These are phyloP conservation scores for Phocoena phocoena DNA, from an alignment of 2,113 vertebrate species.

Conservation along the genomic window DNA sequence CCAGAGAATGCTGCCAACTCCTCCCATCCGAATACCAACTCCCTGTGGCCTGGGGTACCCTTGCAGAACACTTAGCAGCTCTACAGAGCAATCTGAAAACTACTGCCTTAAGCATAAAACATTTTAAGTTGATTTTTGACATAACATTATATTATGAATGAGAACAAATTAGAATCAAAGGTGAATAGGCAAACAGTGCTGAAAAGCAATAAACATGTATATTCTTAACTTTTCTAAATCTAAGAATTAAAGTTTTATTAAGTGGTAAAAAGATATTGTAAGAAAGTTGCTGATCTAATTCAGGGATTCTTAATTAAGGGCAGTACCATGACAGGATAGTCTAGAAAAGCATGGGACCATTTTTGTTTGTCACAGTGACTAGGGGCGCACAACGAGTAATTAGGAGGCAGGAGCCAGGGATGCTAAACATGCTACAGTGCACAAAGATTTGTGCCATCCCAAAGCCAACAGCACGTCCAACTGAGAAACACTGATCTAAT, in stretches of 20 bases:
- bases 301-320: not conserved
- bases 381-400: not conserved
- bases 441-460: not conserved
- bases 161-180: slow-evolving; percentile 16
- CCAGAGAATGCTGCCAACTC: not conserved
- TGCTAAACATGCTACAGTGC: not conserved
- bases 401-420: not conserved
- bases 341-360: not conserved
- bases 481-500: not conserved
- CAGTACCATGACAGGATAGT: not conserved
- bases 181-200: not conserved
- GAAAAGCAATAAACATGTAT: slow-evolving; percentile 16
- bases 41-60: not conserved
- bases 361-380: not conserved
- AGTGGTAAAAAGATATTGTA: not conserved
- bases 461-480: not conserved
- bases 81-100: not conserved
- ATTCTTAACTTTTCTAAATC: not conserved
- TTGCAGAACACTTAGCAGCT: not conserved
- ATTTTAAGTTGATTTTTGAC: slow-evolving; percentile 5
- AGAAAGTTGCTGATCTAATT: slow-evolving; percentile 13
- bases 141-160: not conserved
- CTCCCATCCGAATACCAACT: not conserved
- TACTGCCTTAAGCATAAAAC: not conserved
- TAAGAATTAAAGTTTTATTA: slow-evolving; percentile 11